phyloP scores from a whole-genome alignment of 2,113 vertebrate genomes.

The Ellobius talpinus region DNA sequence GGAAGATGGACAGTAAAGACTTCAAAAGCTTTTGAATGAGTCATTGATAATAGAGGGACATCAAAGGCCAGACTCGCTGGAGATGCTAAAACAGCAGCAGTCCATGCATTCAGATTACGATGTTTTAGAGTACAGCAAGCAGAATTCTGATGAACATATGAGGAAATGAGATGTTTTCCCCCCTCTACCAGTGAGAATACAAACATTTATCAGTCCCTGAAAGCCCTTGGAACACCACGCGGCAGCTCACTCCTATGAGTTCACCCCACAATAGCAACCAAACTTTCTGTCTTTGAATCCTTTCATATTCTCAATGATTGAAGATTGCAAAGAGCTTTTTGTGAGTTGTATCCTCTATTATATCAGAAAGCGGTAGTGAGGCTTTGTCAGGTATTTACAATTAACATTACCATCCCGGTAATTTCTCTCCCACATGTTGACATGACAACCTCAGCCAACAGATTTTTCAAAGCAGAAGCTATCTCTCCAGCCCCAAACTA shows the following conservation, averaged over 20 bases:
- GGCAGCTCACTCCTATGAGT: neutral
- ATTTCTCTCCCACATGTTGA: neutral
- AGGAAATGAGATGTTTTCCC: neutral
- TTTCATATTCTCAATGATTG: neutral
- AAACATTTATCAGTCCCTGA: neutral
- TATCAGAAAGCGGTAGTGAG: neutral
- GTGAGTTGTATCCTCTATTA: neutral
- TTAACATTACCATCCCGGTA: neutral
- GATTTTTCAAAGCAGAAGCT: conserved; percentile 16
- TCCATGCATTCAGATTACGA: neutral
- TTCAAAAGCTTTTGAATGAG: neutral
- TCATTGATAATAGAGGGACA: neutral
- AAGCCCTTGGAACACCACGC: neutral
- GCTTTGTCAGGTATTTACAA: neutral
- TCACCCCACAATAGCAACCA: neutral
- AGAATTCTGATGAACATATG: neutral
- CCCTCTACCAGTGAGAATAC: neutral
- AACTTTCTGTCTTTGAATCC: neutral
- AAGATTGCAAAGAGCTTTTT: neutral
- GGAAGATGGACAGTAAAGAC: neutral
- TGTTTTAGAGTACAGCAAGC: neutral
- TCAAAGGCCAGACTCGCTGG: neutral
- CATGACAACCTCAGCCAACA: neutral
- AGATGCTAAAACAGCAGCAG: neutral
- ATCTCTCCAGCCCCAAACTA: neutral